Evolutionary conservation across 2,888 invertebrate genomes (phyloP), one percentile per base, ranked within the genome.

Genomic region (Cheilosia soror): DNA sequence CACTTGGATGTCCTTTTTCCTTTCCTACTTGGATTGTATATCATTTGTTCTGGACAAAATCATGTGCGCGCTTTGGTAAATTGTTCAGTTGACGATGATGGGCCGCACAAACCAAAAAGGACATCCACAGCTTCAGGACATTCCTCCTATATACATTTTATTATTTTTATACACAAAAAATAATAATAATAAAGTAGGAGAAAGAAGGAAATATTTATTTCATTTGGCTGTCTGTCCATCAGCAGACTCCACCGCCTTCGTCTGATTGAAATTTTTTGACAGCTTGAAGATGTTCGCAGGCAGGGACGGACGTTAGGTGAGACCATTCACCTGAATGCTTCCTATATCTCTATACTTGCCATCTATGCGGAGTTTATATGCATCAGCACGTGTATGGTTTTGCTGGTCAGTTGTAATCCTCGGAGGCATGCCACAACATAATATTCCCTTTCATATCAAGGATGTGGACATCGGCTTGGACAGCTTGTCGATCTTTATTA

Each of bases 401-500:
- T 72, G 72, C 66, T 62, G 79, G 79, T 73, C 66, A 73, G 76
- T 73, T 77, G 77, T 77, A 86, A 77, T 81, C 81, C 81, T 86
- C 77, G 44, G 80, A 86, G 80, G 81, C 81, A 85, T 85, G 81
- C 77, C 80, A 85, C 76, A 81, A 77, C 76, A 85, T 81, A 85
- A 81, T 81, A 81, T 86, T 86, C 81, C 81, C 77, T 84, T 79
- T 86, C 77, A 81, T 86, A 77, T 86, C 73, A 78, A 76, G 76
- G 76, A 87, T 87, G 87, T 84, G 82, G 87, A 83, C 87, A 87
- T 87, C 87, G 81, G 77, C 85, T 83, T 69, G 86, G 91, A 91
- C 91, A 91, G 91, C 90, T 91, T 91, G 91, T 91, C 91, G 90
- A 91, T 91, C 91, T 91, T 90, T 91, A 91, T 91, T 91, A 91